Conservation (phyloP, 2,888 invertebrate genomes). For the Catonia carolina region DNA sequence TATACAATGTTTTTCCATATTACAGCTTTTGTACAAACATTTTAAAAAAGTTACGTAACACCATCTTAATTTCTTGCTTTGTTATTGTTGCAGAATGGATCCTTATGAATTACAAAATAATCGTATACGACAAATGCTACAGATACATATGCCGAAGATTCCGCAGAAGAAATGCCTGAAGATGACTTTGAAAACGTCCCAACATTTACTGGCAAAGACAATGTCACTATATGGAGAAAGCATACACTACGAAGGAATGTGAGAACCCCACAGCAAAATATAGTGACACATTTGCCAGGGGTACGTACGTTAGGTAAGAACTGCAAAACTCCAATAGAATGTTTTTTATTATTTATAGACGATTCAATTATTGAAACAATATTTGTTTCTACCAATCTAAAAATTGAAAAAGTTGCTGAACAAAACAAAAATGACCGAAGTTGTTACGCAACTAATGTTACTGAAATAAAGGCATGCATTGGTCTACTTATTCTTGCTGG, state of each 20-base stretch:
- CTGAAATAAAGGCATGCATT: slow-evolving; percentile 9
- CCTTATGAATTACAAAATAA: too few species aligned
- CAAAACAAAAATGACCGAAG: slow-evolving; percentile 7
- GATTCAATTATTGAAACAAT: slow-evolving; percentile 14
- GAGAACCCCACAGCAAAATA: slow-evolving; percentile 11
- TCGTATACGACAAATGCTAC: too few species aligned
- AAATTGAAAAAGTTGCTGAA: slow-evolving; percentile 14
- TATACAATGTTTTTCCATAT: too few species aligned
- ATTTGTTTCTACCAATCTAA: slow-evolving; percentile 10
- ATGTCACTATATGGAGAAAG: slow-evolving; percentile 13
- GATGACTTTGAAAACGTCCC: background rate
- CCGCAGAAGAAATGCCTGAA: slow-evolving; percentile 4
- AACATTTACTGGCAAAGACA: slow-evolving; percentile 11
- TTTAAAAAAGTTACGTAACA: too few species aligned
- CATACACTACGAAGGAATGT: slow-evolving; percentile 4
- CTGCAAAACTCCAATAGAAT: slow-evolving; percentile 14
- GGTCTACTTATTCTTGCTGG: slow-evolving; percentile 11
- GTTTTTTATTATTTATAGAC: slow-evolving; percentile 12
- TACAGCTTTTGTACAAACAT: too few species aligned
- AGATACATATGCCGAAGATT: slow-evolving; percentile 2
- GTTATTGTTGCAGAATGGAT: slow-evolving; percentile 2
- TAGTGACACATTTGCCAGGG: slow-evolving; percentile 11
- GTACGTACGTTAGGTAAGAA: slow-evolving; percentile 11
- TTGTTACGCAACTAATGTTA: slow-evolving; percentile 10
- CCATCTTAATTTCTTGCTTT: too few species aligned